These are phyloP conservation scores for Hyposoter didymator DNA, from an alignment of 2,888 invertebrate species.

Conservation along the genomic window DNA sequence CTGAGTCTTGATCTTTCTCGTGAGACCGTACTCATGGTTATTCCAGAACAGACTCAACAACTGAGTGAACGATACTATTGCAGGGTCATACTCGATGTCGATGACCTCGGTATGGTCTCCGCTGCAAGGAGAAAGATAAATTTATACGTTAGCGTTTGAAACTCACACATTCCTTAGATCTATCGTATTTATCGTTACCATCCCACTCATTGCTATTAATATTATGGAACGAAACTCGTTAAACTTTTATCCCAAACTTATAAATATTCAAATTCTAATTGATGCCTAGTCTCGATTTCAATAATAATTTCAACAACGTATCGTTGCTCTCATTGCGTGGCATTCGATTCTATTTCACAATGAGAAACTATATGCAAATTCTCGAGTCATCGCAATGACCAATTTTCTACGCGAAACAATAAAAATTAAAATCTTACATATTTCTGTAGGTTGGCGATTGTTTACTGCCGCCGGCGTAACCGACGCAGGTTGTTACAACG, in stretches of 20 bases:
- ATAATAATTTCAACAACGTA: too few relatives aligned
- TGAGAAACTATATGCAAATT: too few relatives aligned
- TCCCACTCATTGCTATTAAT: slow-evolving; percentile 18
- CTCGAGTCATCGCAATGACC: too few relatives aligned
- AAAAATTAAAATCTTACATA: slow-evolving; percentile 88
- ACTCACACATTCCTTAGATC: slow-evolving; percentile 5
- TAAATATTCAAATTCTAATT: background rate
- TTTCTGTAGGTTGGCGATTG: slow-evolving; percentile 93
- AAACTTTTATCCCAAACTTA: background rate
- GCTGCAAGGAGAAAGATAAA: slow-evolving; percentile 84
- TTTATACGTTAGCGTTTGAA: slow-evolving; percentile 35
- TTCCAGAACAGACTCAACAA: slow-evolving; percentile 95
- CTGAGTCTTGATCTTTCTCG: slow-evolving; percentile 92
- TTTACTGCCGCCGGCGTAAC: slow-evolving; percentile 95
- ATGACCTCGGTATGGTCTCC: slow-evolving; percentile 98
- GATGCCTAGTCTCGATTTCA: background rate
- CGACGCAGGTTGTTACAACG: slow-evolving; percentile 95
- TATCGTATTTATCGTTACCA: slow-evolving; percentile 4
- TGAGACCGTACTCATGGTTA: slow-evolving; percentile 95
- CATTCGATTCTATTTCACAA: too few relatives aligned
- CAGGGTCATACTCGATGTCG: slow-evolving; percentile 95
- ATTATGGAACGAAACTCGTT: background rate
- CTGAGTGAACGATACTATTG: slow-evolving; percentile 89
- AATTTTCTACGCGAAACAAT: too few relatives aligned
- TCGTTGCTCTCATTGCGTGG: too few relatives aligned